Conservation (phyloP, 2,888 invertebrate species). For the Acleris holmiana region DNA sequence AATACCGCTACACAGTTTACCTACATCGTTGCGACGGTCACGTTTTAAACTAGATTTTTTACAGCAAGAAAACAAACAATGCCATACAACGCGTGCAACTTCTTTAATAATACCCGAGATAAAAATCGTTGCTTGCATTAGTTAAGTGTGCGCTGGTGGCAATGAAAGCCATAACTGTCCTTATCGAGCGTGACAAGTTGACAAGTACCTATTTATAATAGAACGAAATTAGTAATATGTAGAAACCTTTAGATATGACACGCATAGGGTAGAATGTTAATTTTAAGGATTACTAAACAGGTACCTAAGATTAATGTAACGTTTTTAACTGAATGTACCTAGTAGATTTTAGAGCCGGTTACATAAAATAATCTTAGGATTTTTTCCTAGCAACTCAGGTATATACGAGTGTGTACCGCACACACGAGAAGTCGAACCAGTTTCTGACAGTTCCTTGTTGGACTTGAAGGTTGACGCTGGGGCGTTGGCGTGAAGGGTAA, state of each 20-base stretch:
- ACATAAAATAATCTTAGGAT: too few species aligned
- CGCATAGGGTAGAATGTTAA: too few species aligned
- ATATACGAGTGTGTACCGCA: too few species aligned
- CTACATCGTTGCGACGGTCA: slow-evolving; percentile 19
- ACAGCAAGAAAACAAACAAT: slow-evolving; percentile 44
- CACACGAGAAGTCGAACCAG: slow-evolving; percentile 47
- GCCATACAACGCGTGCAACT: slow-evolving; percentile 39
- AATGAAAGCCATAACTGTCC: slow-evolving; percentile 39
- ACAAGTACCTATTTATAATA: too few species aligned
- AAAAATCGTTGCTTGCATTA: slow-evolving; percentile 38
- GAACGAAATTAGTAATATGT: too few species aligned
- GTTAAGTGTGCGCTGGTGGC: slow-evolving; percentile 43
- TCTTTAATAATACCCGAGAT: slow-evolving; percentile 36
- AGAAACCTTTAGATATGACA: too few species aligned
- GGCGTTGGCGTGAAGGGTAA: slow-evolving; percentile 20
- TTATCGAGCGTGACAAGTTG: slow-evolving; percentile 16
- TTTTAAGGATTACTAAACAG: too few species aligned
- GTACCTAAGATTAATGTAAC: too few species aligned
- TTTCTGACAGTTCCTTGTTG: slow-evolving; percentile 46
- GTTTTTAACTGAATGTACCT: too few species aligned
- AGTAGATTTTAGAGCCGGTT: too few species aligned
- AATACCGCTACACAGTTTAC: slow-evolving; percentile 11
- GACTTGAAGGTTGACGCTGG: slow-evolving; percentile 52
- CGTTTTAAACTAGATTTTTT: slow-evolving; percentile 29
- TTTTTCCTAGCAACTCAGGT: too few species aligned